Evolutionary conservation across 2,113 vertebrate genomes (phyloP).

Genomic region (Calyptommatus sinebrachiatus): DNA sequence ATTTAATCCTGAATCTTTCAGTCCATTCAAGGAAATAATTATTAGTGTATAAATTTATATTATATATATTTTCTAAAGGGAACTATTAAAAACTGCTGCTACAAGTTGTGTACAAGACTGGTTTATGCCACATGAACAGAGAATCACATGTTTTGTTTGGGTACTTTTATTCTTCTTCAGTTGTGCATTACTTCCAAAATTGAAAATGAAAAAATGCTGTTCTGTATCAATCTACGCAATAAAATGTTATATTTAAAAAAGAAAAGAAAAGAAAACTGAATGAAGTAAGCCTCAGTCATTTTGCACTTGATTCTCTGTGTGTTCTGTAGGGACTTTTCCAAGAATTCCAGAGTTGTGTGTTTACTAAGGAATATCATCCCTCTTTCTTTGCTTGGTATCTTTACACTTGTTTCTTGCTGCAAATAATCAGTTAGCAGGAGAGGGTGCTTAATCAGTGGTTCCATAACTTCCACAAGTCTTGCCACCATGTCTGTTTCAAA

Average conservation of each 20-base stretch:
- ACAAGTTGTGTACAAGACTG: slow-evolving; percentile 79
- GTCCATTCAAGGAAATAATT: slow-evolving; percentile 76
- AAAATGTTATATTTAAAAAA: slow-evolving; percentile 92
- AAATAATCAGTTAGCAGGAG: no score
- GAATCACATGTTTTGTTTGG: slow-evolving; percentile 78
- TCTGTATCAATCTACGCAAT: slow-evolving; percentile 98
- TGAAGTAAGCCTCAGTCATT: slow-evolving; percentile 34
- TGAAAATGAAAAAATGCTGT: slow-evolving; percentile 85
- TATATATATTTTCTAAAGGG: slow-evolving; percentile 78
- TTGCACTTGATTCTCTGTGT: slow-evolving; percentile 29
- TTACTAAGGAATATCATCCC: no score
- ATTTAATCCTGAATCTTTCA: slow-evolving; percentile 74
- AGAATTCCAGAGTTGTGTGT: no score
- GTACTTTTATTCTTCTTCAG: slow-evolving; percentile 77
- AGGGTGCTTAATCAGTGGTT: no score
- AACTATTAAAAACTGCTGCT: slow-evolving; percentile 82
- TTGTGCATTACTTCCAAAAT: slow-evolving; percentile 84
- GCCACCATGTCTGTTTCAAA: no score
- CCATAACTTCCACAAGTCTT: no score
- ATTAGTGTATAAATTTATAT: slow-evolving; percentile 72
- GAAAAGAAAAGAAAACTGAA: not conserved
- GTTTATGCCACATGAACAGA: slow-evolving; percentile 84
- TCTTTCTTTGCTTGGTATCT: no score
- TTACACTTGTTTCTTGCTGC: no score
- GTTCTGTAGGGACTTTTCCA: no score